These are phyloP conservation scores for Pseudomugil tenellus DNA, from an alignment of 2,797 vertebrate species.

Conservation along the genomic window DNA sequence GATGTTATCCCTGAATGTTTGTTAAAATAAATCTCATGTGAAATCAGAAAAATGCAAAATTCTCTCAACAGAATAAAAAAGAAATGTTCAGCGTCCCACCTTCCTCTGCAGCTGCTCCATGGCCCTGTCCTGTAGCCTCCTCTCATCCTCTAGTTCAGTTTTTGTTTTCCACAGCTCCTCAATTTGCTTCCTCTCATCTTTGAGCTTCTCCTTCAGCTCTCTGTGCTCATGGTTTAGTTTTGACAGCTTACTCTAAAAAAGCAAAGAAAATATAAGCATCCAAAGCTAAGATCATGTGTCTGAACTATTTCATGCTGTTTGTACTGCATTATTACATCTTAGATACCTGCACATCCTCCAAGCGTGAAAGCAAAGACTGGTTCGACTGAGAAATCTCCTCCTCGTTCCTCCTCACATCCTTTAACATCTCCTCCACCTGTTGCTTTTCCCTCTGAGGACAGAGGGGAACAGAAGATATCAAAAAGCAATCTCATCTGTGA, in stretches of 20 bases:
- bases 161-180: constrained; percentile 88
- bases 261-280: not conserved
- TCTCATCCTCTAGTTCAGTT: constrained; percentile 88
- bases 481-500: not conserved
- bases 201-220: constrained; percentile 87
- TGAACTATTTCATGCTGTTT: not conserved
- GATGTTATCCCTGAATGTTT: constrained; percentile 4
- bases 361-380: constrained; percentile 82
- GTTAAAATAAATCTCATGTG: constrained; percentile 15
- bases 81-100: constrained; percentile 75
- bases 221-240: constrained; percentile 86
- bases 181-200: constrained; percentile 85
- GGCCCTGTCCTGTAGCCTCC: constrained; percentile 84
- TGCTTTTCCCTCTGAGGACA: constrained; percentile 85
- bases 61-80: not conserved
- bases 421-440: constrained; percentile 83
- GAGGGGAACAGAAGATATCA: not conserved
- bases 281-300: not conserved
- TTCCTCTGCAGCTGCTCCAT: constrained; percentile 93
- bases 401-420: constrained; percentile 82
- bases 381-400: constrained; percentile 84
- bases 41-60: constrained; percentile 2
- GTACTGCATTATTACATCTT: not conserved
- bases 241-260: constrained; percentile 81
- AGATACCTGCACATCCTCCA: constrained; percentile 88